These are phyloP conservation scores for Gobiocypris rarus DNA, from an alignment of 2,113 vertebrate genomes.

Conservation along the genomic window DNA sequence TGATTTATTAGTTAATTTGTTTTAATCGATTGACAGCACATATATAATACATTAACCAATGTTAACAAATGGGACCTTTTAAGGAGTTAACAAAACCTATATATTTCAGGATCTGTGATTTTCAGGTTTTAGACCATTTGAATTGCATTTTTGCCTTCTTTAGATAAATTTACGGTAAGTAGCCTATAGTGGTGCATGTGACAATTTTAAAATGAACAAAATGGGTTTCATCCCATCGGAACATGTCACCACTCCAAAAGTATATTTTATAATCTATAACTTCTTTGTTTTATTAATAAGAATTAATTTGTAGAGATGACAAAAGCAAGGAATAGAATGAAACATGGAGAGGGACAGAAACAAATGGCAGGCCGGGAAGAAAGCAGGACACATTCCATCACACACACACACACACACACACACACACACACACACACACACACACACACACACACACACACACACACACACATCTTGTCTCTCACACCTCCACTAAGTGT, in stretches of 20 bases:
- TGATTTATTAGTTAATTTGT: too few relatives aligned
- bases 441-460: too few relatives aligned
- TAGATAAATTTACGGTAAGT: background rate
- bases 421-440: too few relatives aligned
- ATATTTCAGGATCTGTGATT: background rate
- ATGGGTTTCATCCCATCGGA: background rate
- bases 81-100: too few relatives aligned
- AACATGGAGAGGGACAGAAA: slow-evolving; percentile 43
- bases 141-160: background rate
- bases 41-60: too few relatives aligned
- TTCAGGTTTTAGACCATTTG: background rate
- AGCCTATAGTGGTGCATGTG: background rate
- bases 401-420: too few relatives aligned
- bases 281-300: too few relatives aligned
- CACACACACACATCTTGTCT: slow-evolving; percentile 51
- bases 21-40: too few relatives aligned
- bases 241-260: too few relatives aligned
- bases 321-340: slow-evolving; percentile 10
- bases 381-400: slow-evolving; percentile 57
- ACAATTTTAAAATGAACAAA: background rate
- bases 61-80: too few relatives aligned
- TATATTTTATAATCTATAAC: too few relatives aligned
- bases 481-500: slow-evolving; percentile 57
- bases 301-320: slow-evolving; percentile 39
- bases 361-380: slow-evolving; percentile 4